Base-by-base conservation (phyloP, 2,113 vertebrate species). In the Centropristis striata region DNA sequence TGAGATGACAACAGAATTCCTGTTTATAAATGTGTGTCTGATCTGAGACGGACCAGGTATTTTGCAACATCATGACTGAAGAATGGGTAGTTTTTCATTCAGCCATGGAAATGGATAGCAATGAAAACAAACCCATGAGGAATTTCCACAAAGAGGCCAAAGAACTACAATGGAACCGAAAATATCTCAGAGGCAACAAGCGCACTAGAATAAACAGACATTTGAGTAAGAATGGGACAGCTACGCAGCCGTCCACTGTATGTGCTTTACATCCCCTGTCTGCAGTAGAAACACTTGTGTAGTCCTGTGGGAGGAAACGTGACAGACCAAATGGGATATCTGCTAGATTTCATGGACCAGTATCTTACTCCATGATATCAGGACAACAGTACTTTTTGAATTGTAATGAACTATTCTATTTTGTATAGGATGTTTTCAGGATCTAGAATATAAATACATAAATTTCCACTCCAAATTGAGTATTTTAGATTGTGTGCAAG, bases 171-270 rank as follows among this genome's bases (percentile, higher is more conserved):
- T 80, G 61, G 64, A 44, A 58, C 64, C 41, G 65, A 73, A 81
- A 90, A 92, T 88, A 83, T 74, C 84, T 54, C 23, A 2, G 66
- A 60, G 50, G 41, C 44, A 77, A 69, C 58, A 70, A 70, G 39
- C 60, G 15, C 16, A 64, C 36, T 50, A 81, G 71, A 81, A 75
- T 91, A 91, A 88, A 90, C 81, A 88, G 70, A 70, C 55, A 64
- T 5, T 39, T 37, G 73, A 42, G 42, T 83, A 86, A 92, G 86
- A 86, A 88, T 81, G 75, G 63, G 54, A 59, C 50, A 23, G 55
- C 32, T 71, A 32, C 1, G 25, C 63, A 55, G 74, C 46, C 42
- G 44, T 71, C 42, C 9, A 54, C 65, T 50, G 27, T 59, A 49
- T 76, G 61, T 53, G 42, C 66, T 78, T 66, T 66, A 72, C 21